Conservation (phyloP, 2,113 vertebrate genomes). For the Henicopernis longicauda region DNA sequence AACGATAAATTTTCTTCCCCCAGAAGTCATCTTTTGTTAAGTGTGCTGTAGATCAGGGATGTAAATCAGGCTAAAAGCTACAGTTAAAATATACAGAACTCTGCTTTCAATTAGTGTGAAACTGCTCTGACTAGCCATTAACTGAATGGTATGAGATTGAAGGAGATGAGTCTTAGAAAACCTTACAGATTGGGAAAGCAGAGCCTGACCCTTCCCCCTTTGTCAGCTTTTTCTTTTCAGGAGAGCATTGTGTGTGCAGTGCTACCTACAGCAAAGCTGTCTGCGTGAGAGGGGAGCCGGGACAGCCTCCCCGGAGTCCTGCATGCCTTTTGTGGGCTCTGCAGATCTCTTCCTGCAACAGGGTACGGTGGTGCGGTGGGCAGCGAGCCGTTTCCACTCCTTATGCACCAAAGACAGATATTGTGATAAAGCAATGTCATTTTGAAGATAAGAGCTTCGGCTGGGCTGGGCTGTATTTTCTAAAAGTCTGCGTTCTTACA, state of each 20-base stretch:
- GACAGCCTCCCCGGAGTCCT: background rate
- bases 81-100: background rate
- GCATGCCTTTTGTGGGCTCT: background rate
- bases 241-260: background rate
- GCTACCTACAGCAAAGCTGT: conserved; percentile 12
- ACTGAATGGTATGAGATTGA: background rate
- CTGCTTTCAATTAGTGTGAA: background rate
- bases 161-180: background rate
- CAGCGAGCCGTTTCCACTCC: background rate
- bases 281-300: background rate
- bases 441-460: background rate
- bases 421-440: background rate
- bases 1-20: background rate
- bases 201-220: background rate
- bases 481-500: background rate
- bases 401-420: background rate
- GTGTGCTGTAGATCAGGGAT: background rate
- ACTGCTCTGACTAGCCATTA: background rate
- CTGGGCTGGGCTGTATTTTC: background rate
- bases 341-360: background rate
- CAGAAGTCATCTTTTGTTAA: background rate
- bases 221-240: background rate
- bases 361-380: fast-evolving
- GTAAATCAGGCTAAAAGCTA: background rate
- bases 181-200: background rate